These are phyloP conservation scores for Menidia menidia DNA, from an alignment of 2,797 vertebrate genomes.

Conservation along the genomic window DNA sequence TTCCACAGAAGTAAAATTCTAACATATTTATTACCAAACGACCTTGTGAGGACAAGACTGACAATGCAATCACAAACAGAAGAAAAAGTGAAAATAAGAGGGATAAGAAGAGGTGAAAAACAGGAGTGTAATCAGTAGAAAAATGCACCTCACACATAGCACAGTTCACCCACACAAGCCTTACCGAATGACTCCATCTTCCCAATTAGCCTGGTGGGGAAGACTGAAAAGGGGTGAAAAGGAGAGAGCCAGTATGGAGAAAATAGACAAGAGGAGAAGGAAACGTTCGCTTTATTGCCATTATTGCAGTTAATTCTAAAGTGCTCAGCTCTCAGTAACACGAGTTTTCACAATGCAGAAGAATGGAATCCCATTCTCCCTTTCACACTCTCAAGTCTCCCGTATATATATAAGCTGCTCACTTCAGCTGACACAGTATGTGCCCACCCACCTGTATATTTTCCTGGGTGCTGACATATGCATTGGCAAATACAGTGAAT, in stretches of 20 bases:
- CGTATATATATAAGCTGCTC: slow-evolving; percentile 9
- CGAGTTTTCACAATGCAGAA: no score
- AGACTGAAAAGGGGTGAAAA: slow-evolving; percentile 17
- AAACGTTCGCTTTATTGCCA: slow-evolving; percentile 11
- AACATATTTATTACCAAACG: slow-evolving; percentile 49
- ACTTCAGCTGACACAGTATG: slow-evolving; percentile 10
- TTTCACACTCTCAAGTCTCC: slow-evolving; percentile 14
- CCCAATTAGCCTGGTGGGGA: slow-evolving; percentile 60
- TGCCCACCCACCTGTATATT: slow-evolving; percentile 17
- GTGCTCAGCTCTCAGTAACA: slow-evolving; percentile 13
- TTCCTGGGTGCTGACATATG: slow-evolving; percentile 12
- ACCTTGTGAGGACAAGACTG: slow-evolving; percentile 44
- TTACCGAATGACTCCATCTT: slow-evolving; percentile 69
- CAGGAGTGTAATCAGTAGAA: slow-evolving; percentile 32
- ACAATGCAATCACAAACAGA: slow-evolving; percentile 1
- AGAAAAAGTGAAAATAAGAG: background rate
- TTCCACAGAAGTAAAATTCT: slow-evolving; percentile 12
- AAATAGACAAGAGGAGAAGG: slow-evolving; percentile 20
- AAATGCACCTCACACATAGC: slow-evolving; percentile 59
- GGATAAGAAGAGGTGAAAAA: background rate
- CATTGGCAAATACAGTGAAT: slow-evolving; percentile 19
- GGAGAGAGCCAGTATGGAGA: slow-evolving; percentile 1
- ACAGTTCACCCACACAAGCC: slow-evolving; percentile 20
- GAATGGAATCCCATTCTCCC: no score
- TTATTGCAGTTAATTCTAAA: slow-evolving; percentile 25